phyloP scores from a whole-genome alignment of 2,797 vertebrate species.

The Lepilemur septentrionalis region DNA sequence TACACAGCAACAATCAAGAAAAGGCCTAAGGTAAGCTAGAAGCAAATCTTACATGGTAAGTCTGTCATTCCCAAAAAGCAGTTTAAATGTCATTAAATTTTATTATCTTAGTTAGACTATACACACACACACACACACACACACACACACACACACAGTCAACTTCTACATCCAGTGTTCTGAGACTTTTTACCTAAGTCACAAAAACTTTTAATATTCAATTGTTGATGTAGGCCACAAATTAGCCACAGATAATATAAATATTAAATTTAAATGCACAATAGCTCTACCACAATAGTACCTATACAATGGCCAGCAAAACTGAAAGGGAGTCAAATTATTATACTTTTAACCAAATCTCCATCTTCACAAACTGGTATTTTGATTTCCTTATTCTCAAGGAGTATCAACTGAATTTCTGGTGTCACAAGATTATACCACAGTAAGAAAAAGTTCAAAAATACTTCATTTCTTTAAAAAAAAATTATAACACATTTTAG shows the following conservation, averaged over 20 bases:
- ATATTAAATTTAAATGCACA: background rate
- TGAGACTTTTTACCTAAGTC: background rate
- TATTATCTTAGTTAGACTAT: background rate
- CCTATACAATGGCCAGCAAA: background rate
- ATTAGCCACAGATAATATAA: background rate
- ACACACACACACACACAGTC: too few species aligned
- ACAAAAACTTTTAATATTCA: background rate
- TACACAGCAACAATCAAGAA: background rate
- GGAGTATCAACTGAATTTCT: background rate
- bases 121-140: too few species aligned
- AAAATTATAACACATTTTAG: background rate
- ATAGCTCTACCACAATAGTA: background rate
- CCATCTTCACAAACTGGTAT: background rate
- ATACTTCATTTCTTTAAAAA: background rate
- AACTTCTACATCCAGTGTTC: background rate
- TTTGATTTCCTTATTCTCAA: background rate
- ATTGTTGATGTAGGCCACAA: background rate
- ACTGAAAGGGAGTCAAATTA: background rate
- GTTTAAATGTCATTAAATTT: background rate
- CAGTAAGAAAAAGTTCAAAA: background rate
- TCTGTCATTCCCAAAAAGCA: background rate
- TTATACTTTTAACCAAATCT: background rate
- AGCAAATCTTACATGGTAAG: background rate
- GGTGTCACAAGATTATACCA: background rate
- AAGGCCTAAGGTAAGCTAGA: background rate